phyloP scores from a whole-genome alignment of 37 sponge, comb jelly and placozoan genomes.

The Amphimedon queenslandica region DNA sequence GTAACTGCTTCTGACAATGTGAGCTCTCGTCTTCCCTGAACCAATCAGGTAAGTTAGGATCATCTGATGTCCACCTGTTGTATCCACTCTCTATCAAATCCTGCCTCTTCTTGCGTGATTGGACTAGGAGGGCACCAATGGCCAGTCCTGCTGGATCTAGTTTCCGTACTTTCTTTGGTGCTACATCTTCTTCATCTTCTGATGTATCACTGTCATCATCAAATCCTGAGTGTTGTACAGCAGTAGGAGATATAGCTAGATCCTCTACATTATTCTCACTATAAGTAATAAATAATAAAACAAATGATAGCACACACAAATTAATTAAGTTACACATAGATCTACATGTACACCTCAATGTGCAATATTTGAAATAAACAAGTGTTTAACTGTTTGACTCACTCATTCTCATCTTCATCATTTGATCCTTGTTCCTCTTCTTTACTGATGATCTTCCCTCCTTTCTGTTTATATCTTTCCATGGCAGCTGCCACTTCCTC shows the following conservation, averaged over 20 bases:
- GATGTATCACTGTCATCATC: slow-evolving; percentile 11
- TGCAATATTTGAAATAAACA: too few species aligned
- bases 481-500: slow-evolving; percentile 29
- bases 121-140: slow-evolving; percentile 72
- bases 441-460: too few species aligned
- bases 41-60: slow-evolving; percentile 93
- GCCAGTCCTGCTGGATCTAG: slow-evolving; percentile 88
- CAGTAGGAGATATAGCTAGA: too few species aligned
- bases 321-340: too few species aligned
- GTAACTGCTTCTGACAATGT: slow-evolving; percentile 76
- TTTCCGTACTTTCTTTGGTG: slow-evolving; percentile 34
- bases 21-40: slow-evolving; percentile 83
- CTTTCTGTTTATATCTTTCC: too few species aligned
- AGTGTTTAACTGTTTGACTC: too few species aligned
- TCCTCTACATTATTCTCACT: too few species aligned
- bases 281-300: too few species aligned
- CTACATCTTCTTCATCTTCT: slow-evolving; percentile 31
- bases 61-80: slow-evolving; percentile 84
- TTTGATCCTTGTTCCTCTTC: not conserved
- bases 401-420: not conserved
- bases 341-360: too few species aligned
- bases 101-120: slow-evolving; percentile 78
- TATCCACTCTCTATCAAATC: slow-evolving; percentile 87
- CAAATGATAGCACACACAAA: too few species aligned
- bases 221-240: too few species aligned